Conservation (phyloP, 2,888 invertebrate species). For the Molanna angustata region DNA sequence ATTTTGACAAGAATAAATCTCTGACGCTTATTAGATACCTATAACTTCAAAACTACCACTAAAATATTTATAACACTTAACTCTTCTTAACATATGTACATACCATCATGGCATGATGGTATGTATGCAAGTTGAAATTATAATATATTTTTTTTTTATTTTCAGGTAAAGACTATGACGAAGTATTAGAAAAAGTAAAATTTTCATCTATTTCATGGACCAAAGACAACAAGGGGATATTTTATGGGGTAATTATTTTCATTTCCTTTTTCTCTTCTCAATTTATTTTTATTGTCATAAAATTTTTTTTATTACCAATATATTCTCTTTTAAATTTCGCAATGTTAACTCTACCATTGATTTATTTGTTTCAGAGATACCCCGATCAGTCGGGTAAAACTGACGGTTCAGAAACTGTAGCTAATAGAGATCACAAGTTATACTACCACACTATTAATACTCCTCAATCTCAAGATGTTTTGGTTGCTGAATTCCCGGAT, state of each 20-base stretch:
- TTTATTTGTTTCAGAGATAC: slow-evolving; percentile 67
- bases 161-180: slow-evolving; percentile 78
- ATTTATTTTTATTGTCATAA: too few species aligned
- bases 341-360: neutral
- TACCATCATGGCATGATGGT: too few species aligned
- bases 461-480: slow-evolving; percentile 78
- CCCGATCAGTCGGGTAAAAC: slow-evolving; percentile 78
- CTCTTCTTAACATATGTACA: too few species aligned
- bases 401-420: slow-evolving; percentile 89
- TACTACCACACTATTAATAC: slow-evolving; percentile 90
- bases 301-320: too few species aligned
- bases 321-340: slow-evolving; percentile 10
- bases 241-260: slow-evolving; percentile 74
- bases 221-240: slow-evolving; percentile 91
- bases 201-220: slow-evolving; percentile 92
- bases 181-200: slow-evolving; percentile 88
- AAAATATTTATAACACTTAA: too few species aligned
- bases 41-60: too few species aligned
- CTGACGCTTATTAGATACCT: too few species aligned
- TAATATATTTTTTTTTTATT: too few species aligned
- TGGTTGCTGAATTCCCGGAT: slow-evolving; percentile 86
- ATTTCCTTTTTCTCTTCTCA: too few species aligned
- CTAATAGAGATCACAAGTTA: slow-evolving; percentile 87
- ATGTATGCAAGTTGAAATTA: too few species aligned
- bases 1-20: too few species aligned